Evolutionary conservation across 2,113 vertebrate species (phyloP), one percentile per base, ranked within the genome.

Genomic region (Ceyx melanurus): DNA sequence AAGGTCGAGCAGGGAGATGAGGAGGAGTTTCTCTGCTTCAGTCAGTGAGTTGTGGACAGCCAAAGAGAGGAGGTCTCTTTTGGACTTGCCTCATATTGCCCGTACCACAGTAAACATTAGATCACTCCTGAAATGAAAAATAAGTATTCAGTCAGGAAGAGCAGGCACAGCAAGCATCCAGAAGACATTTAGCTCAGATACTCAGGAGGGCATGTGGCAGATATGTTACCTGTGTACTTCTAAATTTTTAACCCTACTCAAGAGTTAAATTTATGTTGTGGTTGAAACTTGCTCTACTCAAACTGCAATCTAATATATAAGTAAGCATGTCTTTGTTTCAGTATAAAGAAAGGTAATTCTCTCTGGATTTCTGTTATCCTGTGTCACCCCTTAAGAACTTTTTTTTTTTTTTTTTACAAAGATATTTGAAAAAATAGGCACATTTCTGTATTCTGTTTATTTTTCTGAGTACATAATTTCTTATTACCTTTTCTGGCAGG

Each of bases 1-100:
- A 56, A 22, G 50, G 57, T 13, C 1, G 3, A 73, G 45, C 21
- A 0, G 0, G 62, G 26, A 26, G 9, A 9, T 1, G 1, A 37
- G 53, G 58, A 71, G 42, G 43, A 80, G 12, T 42, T 13, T 28
- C n/a, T 77, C 56, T 4, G 0, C 7, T 37, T 43, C 33, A n/a
- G 23, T 62, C 1, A 4, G 21, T 42, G 51, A 51, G 64, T 9
- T 91, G 79, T 28, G 67, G 22, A 28, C 35, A 45, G 13, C 25
- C 42, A 65, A 60, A 71, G 45, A 60, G 20, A 35, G 57, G 31
- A 81, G 11, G 17, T 66, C 37, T 46, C 10, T 35, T 35, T 35
- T 35, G 35, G 35, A 57, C 26, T 6, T 45, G 57, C 25, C 50
- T 86, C 1, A 0, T 42, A 61, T 19, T 26, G 14, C 57, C 35